Base-by-base conservation (phyloP, 2,888 invertebrate genomes). In the Icerya purchasi region DNA sequence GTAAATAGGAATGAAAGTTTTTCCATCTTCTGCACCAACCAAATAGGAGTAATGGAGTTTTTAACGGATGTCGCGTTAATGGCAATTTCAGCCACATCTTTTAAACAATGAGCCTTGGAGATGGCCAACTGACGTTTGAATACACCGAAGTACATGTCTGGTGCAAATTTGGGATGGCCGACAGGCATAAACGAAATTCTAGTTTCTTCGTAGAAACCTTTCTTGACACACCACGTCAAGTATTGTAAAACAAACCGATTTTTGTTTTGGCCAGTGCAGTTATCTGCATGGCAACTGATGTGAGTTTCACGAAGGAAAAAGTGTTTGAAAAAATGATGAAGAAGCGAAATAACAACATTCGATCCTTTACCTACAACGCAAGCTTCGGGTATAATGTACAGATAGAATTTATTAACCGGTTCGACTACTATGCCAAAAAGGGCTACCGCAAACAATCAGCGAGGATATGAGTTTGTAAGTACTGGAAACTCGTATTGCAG, bases 241-340 rank as follows among this genome's bases (percentile, higher is more conserved):
- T 56, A 56, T 3, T 56, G 36, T 8, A 56, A 3, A 5, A 56
- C 2, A 25, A 19, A 56, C 21, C 50, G 61, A 53, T 62, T 63
- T 57, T 63, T 64, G 55, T 64, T 64, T 24, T 64, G 63, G 10
- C 52, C 64, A 3, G 57, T 55, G 61, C 62, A 63, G 50, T 63
- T 64, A 50, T 64, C 64, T 2, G 61, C 61, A 52, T 63, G 62
- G n/a, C 61, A 22, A 24, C 22, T 21, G 51, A 62, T 56, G 3
- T 19, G 14, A 14, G 58, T 24, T 54, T 60, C 62, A 49, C 62
- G 62, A 23, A 36, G 24, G 24, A 25, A 58, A 50, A 51, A 25
- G 10, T 53, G 19, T 22, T 59, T 24, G 1, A 60, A 14, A 19
- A 25, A 56, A 50, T 61, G 54, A 25, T 61, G 56, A 22, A 63